Conservation (phyloP, 1,140 invertebrate species). For the Caerostris darwini region DNA sequence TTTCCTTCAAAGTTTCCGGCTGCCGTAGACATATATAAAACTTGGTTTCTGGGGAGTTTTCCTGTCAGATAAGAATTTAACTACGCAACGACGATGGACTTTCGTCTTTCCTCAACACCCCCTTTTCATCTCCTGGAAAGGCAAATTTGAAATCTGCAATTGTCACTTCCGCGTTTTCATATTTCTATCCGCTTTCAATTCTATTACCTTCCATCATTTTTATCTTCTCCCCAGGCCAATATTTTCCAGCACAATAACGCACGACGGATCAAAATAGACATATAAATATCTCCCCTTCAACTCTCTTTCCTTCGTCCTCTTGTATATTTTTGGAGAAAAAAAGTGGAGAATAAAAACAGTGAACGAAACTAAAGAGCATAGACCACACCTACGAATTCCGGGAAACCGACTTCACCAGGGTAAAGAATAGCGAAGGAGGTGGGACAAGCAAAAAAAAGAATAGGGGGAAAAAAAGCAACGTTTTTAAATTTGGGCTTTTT, state of each 20-base stretch:
- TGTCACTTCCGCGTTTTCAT: slow-evolving; percentile 57
- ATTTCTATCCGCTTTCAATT: slow-evolving; percentile 62
- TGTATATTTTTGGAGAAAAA: not conserved
- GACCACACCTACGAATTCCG: slow-evolving; percentile 43
- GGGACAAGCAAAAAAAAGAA: not conserved
- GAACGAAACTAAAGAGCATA: slow-evolving; percentile 39
- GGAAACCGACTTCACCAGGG: slow-evolving; percentile 26
- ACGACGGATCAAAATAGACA: slow-evolving; percentile 62
- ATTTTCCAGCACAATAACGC: slow-evolving; percentile 63
- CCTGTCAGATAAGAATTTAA: slow-evolving; percentile 57
- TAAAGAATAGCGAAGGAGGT: not conserved
- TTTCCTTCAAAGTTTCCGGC: not conserved
- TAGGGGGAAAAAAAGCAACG: not conserved
- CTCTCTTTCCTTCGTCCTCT: not conserved
- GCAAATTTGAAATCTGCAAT: slow-evolving; percentile 60
- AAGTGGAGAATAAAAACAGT: slow-evolving; percentile 17
- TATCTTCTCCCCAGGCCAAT: slow-evolving; percentile 53
- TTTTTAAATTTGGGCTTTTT: slow-evolving; percentile 41
- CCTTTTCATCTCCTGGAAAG: slow-evolving; percentile 41
- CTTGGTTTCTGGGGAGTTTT: slow-evolving; percentile 5
- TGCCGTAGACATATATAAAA: slow-evolving; percentile 48
- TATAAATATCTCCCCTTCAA: slow-evolving; percentile 53
- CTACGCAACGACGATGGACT: slow-evolving; percentile 43
- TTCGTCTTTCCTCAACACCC: slow-evolving; percentile 27
- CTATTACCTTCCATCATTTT: slow-evolving; percentile 63